These are phyloP conservation scores for Somateria mollissima DNA, from an alignment of 2,797 vertebrate species.

Conservation along the genomic window DNA sequence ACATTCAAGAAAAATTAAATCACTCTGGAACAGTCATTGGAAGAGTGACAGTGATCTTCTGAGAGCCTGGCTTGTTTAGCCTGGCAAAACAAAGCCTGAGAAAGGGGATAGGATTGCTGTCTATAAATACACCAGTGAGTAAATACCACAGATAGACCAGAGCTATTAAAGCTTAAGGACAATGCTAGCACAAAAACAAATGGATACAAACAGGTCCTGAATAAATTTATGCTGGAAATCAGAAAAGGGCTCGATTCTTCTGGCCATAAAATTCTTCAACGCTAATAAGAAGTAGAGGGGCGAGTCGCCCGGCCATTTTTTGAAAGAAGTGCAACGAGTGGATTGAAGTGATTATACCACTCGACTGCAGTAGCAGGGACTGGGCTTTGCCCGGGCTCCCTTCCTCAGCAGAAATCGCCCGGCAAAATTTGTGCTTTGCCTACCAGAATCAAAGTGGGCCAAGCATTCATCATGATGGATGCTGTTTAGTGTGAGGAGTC, in stretches of 20 bases:
- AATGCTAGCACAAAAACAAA: background rate
- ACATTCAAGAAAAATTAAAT: constrained; percentile 10
- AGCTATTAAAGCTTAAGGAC: constrained; percentile 1
- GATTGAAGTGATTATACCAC: background rate
- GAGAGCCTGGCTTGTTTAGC: constrained; percentile 13
- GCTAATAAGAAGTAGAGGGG: background rate
- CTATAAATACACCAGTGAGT: constrained; percentile 29
- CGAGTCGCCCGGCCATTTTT: background rate
- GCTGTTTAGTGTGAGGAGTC: constrained; percentile 55
- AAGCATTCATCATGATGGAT: constrained; percentile 43
- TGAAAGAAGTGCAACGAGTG: background rate
- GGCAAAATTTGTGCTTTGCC: background rate
- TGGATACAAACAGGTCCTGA: background rate
- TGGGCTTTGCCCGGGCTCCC: fast-evolving
- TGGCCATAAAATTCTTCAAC: background rate
- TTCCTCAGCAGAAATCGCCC: background rate
- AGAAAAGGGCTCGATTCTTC: background rate
- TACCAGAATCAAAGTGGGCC: constrained; percentile 31
- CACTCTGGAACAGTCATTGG: background rate
- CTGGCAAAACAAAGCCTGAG: constrained; percentile 39
- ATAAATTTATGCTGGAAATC: background rate
- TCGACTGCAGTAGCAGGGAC: background rate
- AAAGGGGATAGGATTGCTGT: background rate
- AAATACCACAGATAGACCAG: constrained; percentile 38
- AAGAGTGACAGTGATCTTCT: background rate